phyloP scores from a whole-genome alignment of 2,888 invertebrate species.

The Chrysotoxum bicinctum region DNA sequence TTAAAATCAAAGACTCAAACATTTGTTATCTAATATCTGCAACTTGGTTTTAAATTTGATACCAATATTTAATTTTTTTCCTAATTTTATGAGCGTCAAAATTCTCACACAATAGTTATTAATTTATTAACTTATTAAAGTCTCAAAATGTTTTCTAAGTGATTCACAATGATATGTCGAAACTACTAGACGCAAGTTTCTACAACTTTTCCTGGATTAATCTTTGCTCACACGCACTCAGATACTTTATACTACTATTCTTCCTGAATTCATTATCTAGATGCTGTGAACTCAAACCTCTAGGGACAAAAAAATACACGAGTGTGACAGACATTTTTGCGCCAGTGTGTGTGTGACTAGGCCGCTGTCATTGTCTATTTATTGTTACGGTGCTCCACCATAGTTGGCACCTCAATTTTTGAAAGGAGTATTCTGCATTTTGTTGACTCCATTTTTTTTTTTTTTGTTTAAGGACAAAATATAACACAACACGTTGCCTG shows the following conservation, averaged over 20 bases:
- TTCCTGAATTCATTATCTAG: constrained; percentile 51
- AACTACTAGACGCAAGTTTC: background rate
- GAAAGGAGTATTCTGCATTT: background rate
- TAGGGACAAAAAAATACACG: background rate
- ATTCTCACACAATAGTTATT: no score
- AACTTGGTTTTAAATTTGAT: no score
- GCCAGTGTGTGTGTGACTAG: constrained; percentile 15
- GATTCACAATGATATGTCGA: background rate
- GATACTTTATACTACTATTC: constrained; percentile 28
- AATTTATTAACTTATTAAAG: no score
- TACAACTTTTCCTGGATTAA: background rate
- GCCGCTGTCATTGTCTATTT: constrained; percentile 35
- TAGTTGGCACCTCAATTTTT: background rate
- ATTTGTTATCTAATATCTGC: no score
- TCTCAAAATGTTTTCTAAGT: no score
- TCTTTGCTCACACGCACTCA: background rate
- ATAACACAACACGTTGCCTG: constrained; percentile 48
- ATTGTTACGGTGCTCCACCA: background rate
- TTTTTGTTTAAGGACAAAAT: background rate
- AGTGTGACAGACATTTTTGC: constrained; percentile 33
- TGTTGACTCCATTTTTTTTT: background rate
- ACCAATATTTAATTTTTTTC: no score
- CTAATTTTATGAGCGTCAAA: no score
- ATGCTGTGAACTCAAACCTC: background rate
- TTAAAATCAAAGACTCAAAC: no score